Evolutionary conservation across 2,113 vertebrate species (phyloP).

Genomic region (Piaya cayana): DNA sequence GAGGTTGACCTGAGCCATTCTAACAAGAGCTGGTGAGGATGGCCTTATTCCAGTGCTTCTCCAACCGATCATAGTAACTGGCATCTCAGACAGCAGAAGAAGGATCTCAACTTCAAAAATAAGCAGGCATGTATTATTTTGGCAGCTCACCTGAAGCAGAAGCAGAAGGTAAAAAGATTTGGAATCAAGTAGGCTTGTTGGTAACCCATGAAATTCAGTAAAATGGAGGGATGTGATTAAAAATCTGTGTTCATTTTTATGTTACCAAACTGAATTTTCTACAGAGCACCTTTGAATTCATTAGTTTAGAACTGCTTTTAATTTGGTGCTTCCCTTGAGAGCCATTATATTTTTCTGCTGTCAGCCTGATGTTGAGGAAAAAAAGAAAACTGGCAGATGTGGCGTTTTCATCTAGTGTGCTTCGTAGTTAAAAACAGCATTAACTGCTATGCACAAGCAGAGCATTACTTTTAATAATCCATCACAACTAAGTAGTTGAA

Average conservation of each 20-base stretch:
- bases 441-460: conserved; percentile 65
- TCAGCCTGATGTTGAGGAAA: conserved; percentile 82
- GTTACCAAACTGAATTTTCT: conserved; percentile 76
- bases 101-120: not conserved
- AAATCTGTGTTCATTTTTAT: conserved; percentile 70
- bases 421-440: conserved; percentile 74
- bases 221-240: conserved; percentile 69
- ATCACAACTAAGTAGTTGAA: conserved; percentile 72
- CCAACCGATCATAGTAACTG: not conserved
- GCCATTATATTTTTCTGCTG: conserved; percentile 88
- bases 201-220: conserved; percentile 61
- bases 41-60: not conserved
- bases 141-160: not conserved
- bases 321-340: conserved; percentile 89
- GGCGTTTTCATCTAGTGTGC: conserved; percentile 77
- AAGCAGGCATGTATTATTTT: not conserved
- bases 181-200: conserved; percentile 35
- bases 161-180: conserved; percentile 47
- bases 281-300: conserved; percentile 87
- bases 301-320: conserved; percentile 89
- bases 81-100: not conserved
- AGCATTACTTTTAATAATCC: conserved; percentile 67
- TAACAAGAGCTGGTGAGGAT: not conserved
- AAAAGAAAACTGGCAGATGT: conserved; percentile 84
- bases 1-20: not conserved